Base-by-base conservation (phyloP, 2,797 vertebrate species). In the Catostomus latipinnis region DNA sequence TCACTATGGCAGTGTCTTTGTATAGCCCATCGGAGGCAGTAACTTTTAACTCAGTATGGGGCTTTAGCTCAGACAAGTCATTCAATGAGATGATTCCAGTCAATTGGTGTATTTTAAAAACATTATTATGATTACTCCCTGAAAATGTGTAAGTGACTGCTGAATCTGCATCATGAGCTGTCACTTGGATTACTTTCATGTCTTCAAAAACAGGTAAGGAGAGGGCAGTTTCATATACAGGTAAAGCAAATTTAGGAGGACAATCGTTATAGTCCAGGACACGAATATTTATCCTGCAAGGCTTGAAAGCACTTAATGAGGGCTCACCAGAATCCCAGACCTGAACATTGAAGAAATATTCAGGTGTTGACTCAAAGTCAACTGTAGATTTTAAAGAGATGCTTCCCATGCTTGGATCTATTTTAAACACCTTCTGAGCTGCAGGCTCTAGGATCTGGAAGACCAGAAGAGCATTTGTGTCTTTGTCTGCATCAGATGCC, bases 261-360 rank as follows among this genome's bases (percentile, higher is more conserved):
- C 93, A 96, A 83, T 99, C 98, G 49, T 99, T 99, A 72, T 96
- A 88, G 70, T 99, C 94, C 82, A 92, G 90, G 74, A 99, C 71
- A 0, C 83, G 91, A 73, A 99, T 89, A 1, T 90, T 95, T 86
- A 99, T 94, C 86, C 91, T 93, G 85, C 94, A 93, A 13, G 96
- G 93, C 86, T 93, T 93, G 43, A 92, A 88, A 22, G 97, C 95
- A 6, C 93, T 96, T 76, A 96, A 91, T 1, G 90, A 88, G 1
- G 96, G 96, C 62, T 89, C 93, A 79, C 97, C 97, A 0, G 95
- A 95, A 89, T 99, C 97, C 2, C 86, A 94, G 1, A 93, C 96
- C 1, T 97, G 96, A 72, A 99, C 93, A 0, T 81, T 94, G 83
- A 99, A 97, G 58, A 86, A 91, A 87, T 95, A 96, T 85, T 94